A percentile compares a stretch with the other conserved stretches of the same genome.
Evolutionary conservation across 1,140 invertebrate species (phyloP).

Genomic region (Copidosoma floridanum): DNA sequence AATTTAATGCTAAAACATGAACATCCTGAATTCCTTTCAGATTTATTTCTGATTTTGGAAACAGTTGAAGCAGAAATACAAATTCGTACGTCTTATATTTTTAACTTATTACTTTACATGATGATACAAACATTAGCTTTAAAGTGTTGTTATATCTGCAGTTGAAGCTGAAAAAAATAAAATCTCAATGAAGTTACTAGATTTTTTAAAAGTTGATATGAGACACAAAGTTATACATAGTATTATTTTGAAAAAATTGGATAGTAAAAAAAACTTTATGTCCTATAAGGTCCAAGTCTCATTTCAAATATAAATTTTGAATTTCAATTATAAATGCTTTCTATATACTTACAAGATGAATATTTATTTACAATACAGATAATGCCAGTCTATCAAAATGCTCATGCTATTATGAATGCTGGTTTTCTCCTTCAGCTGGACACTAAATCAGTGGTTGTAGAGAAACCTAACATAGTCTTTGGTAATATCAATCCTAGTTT

Average conservation of each 20-base stretch:
- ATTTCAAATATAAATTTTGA: too few species aligned
- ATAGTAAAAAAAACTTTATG: constrained; percentile 53
- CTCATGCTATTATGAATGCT: constrained; percentile 79
- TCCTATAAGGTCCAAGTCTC: constrained; percentile 61
- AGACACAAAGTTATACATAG: too few species aligned
- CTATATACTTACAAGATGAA: neutral
- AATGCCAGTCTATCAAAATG: constrained; percentile 77
- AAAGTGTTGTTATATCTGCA: too few species aligned
- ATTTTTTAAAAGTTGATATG: too few species aligned
- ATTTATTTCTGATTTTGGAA: constrained; percentile 71
- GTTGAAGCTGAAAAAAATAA: too few species aligned
- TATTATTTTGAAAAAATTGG: constrained; percentile 58
- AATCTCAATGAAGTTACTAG: too few species aligned
- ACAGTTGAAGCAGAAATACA: constrained; percentile 65
- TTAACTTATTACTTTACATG: neutral
- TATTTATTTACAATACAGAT: constrained; percentile 55
- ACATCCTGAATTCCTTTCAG: constrained; percentile 71
- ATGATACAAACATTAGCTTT: neutral
- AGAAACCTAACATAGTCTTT: constrained; percentile 58
- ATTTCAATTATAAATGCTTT: neutral
- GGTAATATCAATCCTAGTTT: constrained; percentile 70
- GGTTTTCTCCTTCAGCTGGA: constrained; percentile 71
- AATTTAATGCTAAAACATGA: constrained; percentile 76
- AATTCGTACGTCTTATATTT: constrained; percentile 53
- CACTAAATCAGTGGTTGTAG: constrained; percentile 45